Percentiles rank a stretch among this genome's conserved stretches.
phyloP scores from a whole-genome alignment of 2,113 vertebrate species.

The Cynopterus brachyotis region DNA sequence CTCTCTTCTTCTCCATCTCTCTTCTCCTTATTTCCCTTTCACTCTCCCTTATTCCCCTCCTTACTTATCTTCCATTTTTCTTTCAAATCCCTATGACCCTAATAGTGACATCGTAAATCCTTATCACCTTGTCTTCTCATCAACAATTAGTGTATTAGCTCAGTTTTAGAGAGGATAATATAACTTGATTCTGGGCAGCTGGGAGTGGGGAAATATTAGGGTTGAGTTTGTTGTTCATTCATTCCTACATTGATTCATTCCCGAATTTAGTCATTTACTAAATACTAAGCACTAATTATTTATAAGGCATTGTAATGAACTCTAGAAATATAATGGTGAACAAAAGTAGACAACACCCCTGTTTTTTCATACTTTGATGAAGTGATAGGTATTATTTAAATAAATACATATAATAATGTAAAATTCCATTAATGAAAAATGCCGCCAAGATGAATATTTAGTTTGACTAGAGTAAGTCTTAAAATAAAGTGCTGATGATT shows the following conservation, averaged over 20 bases:
- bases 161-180: neutral
- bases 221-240: neutral
- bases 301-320: neutral
- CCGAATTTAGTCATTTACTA: neutral
- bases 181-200: neutral
- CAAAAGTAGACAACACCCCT: neutral
- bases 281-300: neutral
- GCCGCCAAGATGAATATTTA: neutral
- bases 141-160: neutral
- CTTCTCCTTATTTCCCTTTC: neutral
- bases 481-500: neutral
- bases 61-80: neutral
- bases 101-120: neutral
- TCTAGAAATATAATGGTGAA: neutral
- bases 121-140: neutral
- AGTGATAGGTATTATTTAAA: neutral
- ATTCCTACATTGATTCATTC: neutral
- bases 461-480: neutral
- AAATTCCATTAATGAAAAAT: neutral
- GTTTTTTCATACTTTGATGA: neutral
- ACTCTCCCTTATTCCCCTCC: no score
- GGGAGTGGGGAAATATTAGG: neutral
- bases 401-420: neutral
- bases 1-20: neutral
- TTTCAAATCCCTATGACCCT: neutral